Percentiles rank a stretch among this genome's conserved stretches.
Conservation (phyloP, 2,888 invertebrate species). For the Lasioglossum zephyrum region DNA sequence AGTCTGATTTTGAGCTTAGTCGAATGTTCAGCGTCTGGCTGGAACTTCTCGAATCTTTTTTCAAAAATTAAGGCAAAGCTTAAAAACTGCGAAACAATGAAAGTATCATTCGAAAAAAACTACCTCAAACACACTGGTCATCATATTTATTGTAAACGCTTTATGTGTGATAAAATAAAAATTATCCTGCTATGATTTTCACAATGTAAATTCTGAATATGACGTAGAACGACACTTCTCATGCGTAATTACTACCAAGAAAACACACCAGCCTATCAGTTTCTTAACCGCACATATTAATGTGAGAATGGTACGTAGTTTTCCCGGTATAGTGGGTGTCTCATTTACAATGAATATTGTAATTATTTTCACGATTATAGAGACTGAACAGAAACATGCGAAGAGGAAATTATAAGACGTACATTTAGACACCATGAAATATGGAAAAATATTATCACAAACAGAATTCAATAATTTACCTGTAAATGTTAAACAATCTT, state of each 20-base stretch:
- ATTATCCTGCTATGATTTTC: neutral
- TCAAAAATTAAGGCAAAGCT: neutral
- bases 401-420: neutral
- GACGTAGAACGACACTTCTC: neutral
- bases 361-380: neutral
- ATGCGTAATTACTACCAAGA: neutral
- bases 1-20: constrained; percentile 2
- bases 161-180: too few species aligned
- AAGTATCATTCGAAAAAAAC: neutral
- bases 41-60: neutral
- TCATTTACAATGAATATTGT: neutral
- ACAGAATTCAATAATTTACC: neutral
- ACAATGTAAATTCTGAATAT: neutral
- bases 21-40: neutral
- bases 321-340: neutral
- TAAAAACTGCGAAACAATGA: neutral
- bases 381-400: neutral
- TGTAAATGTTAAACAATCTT: neutral
- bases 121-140: too few species aligned
- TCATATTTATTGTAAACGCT: too few species aligned
- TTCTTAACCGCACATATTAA: neutral
- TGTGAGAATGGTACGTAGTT: neutral
- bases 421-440: neutral
- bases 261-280: neutral
- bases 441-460: neutral